A percentile compares a stretch with the other conserved stretches of the same genome.
Conservation (phyloP, 2,888 invertebrate species). For the Physocephala rufipes region DNA sequence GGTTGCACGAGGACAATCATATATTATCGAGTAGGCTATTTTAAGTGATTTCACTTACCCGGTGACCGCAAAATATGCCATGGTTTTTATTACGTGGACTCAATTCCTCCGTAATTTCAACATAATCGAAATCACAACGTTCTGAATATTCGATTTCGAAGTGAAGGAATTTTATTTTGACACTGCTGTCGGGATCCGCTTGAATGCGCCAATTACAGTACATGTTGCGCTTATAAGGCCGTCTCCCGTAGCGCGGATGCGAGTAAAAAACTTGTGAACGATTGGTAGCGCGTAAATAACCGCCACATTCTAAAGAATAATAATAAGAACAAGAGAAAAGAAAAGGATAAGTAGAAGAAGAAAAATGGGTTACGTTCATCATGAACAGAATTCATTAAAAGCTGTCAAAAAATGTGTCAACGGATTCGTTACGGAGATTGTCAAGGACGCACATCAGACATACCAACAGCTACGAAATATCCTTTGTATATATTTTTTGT, state of each 20-base stretch:
- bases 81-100: conserved; percentile 71
- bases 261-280: conserved; percentile 88
- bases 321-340: background rate
- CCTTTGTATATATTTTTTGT: no score
- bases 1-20: background rate
- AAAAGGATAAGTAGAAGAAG: no score
- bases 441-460: background rate
- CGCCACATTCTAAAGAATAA: conserved; percentile 84
- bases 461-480: no score
- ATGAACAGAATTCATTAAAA: background rate
- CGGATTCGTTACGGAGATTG: background rate
- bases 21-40: background rate
- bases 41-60: conserved; percentile 68
- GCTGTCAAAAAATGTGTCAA: background rate
- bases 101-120: conserved; percentile 86
- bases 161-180: conserved; percentile 84
- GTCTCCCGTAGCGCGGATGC: conserved; percentile 91
- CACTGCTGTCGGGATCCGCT: conserved; percentile 81
- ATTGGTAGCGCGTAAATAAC: conserved; percentile 82
- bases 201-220: conserved; percentile 97
- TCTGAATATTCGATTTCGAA: conserved; percentile 80
- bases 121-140: conserved; percentile 91
- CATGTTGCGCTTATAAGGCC: conserved; percentile 85
- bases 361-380: no score
- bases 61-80: conserved; percentile 88